Evolutionary conservation across 1,140 invertebrate species (phyloP).

Genomic region (Manduca sexta): DNA sequence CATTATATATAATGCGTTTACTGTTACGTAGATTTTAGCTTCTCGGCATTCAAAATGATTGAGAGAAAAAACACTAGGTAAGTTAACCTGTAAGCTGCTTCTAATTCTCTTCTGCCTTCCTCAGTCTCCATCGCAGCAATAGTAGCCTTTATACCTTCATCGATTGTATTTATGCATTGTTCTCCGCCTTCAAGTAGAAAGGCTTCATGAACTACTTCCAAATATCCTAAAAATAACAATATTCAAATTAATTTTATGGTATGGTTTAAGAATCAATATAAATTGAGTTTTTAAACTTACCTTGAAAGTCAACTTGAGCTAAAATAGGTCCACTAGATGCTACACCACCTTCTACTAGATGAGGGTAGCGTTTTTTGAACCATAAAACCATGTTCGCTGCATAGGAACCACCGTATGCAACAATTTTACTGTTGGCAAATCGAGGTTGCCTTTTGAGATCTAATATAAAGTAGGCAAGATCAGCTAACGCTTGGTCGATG

Average conservation of each 20-base stretch:
- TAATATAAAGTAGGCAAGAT: slow-evolving; percentile 82
- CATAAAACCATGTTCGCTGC: slow-evolving; percentile 85
- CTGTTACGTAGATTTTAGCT: too few relatives aligned
- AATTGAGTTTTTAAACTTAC: slow-evolving; percentile 33
- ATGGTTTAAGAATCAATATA: background rate
- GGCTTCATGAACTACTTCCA: slow-evolving; percentile 72
- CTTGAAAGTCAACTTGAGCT: slow-evolving; percentile 80
- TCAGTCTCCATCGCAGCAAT: slow-evolving; percentile 43
- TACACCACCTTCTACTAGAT: slow-evolving; percentile 79
- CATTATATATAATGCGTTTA: too few relatives aligned
- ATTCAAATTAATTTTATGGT: background rate
- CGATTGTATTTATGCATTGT: slow-evolving; percentile 63
- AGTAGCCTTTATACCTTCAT: slow-evolving; percentile 70
- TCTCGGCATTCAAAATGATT: too few relatives aligned
- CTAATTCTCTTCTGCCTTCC: slow-evolving; percentile 37
- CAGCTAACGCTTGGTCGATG: slow-evolving; percentile 84
- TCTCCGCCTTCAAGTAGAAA: slow-evolving; percentile 66
- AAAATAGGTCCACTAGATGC: slow-evolving; percentile 83
- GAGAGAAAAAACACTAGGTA: background rate
- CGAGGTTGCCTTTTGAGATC: slow-evolving; percentile 64
- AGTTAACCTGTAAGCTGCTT: slow-evolving; percentile 25
- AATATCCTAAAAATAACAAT: slow-evolving; percentile 42
- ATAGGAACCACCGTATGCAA: slow-evolving; percentile 83
- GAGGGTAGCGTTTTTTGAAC: slow-evolving; percentile 85
- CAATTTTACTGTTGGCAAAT: slow-evolving; percentile 63